A percentile compares a stretch with the other conserved stretches of the same genome.
phyloP scores from a whole-genome alignment of 2,113 vertebrate species.

The Dasypus novemcinctus region DNA sequence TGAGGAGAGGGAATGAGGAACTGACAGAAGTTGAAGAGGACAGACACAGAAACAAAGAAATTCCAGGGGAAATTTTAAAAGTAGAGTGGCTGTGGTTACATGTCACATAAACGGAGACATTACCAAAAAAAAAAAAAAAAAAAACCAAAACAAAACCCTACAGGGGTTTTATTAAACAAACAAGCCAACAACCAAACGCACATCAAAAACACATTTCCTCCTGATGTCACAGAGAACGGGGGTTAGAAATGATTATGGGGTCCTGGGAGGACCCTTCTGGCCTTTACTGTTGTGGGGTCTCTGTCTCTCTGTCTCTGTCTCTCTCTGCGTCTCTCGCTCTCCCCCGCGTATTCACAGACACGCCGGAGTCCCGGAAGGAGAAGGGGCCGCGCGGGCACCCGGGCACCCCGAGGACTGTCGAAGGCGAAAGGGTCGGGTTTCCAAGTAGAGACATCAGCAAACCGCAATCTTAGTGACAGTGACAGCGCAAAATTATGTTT shows the following conservation, averaged over 20 bases:
- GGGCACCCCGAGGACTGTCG: slow-evolving; percentile 66
- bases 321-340: no score
- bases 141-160: not conserved
- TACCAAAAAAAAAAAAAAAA: not conserved
- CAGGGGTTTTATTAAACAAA: slow-evolving; percentile 53
- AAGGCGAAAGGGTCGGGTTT: slow-evolving; percentile 73
- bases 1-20: not conserved
- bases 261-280: not conserved
- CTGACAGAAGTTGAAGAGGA: not conserved
- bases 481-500: slow-evolving; percentile 80
- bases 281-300: not conserved
- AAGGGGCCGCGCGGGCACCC: not conserved
- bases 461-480: slow-evolving; percentile 78
- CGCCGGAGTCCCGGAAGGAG: slow-evolving; percentile 61
- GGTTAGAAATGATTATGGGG: not conserved
- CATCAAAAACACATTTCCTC: slow-evolving; percentile 25
- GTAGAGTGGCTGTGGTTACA: not conserved
- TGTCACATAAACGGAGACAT: not conserved
- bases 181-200: slow-evolving; percentile 25
- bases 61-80: not conserved
- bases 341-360: not conserved
- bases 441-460: slow-evolving; percentile 78
- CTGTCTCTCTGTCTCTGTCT: not conserved
- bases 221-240: not conserved
- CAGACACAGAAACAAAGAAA: not conserved